phyloP scores from a whole-genome alignment of 2,113 vertebrate genomes.

The Halichoerus grypus region DNA sequence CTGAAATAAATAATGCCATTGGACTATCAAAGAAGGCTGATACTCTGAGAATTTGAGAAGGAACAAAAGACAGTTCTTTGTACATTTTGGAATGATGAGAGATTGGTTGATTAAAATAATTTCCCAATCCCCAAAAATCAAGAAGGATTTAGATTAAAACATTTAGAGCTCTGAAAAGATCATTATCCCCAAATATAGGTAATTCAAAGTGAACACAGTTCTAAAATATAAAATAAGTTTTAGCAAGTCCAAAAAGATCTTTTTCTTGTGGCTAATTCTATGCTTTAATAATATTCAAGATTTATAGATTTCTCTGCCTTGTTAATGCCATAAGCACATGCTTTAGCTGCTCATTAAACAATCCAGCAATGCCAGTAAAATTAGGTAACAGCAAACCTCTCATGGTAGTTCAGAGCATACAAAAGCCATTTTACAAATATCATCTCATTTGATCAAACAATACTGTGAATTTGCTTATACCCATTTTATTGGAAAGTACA shows the following conservation, averaged over 20 bases:
- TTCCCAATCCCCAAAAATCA: background rate
- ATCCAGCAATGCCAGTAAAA: background rate
- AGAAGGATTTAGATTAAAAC: background rate
- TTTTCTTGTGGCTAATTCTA: background rate
- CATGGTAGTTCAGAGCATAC: background rate
- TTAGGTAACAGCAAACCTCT: background rate
- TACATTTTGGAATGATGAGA: background rate
- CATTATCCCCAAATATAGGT: background rate
- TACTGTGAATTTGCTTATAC: background rate
- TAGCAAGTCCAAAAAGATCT: background rate
- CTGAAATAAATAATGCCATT: background rate
- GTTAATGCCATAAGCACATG: background rate
- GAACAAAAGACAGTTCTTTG: background rate
- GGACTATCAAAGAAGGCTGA: background rate
- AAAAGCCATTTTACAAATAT: background rate
- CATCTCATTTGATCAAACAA: background rate
- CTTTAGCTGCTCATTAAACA: background rate
- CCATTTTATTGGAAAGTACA: slow-evolving; percentile 8
- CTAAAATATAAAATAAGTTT: slow-evolving; percentile 7
- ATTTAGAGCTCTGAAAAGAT: background rate
- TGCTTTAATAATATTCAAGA: slow-evolving; percentile 21
- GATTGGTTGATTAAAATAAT: background rate
- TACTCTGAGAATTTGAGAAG: background rate
- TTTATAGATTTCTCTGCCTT: background rate
- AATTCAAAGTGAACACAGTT: slow-evolving; percentile 15